Evolutionary conservation across 2,113 vertebrate species (phyloP), one percentile per base, ranked within the genome.

Genomic region (Oxyruncus cristatus): DNA sequence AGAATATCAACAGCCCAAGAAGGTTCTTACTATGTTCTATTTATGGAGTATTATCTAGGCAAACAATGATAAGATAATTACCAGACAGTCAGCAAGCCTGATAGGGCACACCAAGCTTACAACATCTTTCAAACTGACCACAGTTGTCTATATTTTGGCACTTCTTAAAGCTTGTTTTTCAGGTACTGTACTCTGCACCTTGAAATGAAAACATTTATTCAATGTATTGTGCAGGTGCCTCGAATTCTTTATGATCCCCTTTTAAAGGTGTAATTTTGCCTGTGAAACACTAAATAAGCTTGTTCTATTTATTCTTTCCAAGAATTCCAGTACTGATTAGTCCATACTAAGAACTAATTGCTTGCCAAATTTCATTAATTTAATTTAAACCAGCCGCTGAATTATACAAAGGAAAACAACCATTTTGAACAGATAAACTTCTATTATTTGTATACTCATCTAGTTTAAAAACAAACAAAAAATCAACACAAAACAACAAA

Each of bases 151-250:
- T 67, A 82, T 71, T 92, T 86, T 86, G 52, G 59, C 14, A 44
- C n/a, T 68, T 71, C 35, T 76, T 84, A 78, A 85, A 84, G 28
- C 18, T 89, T 71, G 13, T 50, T 88, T 91, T 91, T 71, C 12
- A 21, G 58, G 44, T 82, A 70, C 58, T 85, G 18, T 46, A 73
- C 42, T 72, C 19, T 80, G 81, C 32, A 78, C 18, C 65, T 76
- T 91, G 50, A 37, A 93, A 95, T 44, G 5, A 94, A 96, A 96
- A 94, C 89, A 93, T 93, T 95, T 46, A 87, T 94, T 89, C 68
- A 81, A 74, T 20, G 13, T 49, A 62, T 84, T 91, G 37, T 71
- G 76, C 8, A 92, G 33, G 78, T 35, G 18, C 49, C 12, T 67
- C 68, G 20, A 73, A 82, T 85, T 96, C 56, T 71, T 58, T 72